Evolutionary conservation across 2,888 invertebrate species (phyloP).

Genomic region (Hydrotaea cyrtoneurina): DNA sequence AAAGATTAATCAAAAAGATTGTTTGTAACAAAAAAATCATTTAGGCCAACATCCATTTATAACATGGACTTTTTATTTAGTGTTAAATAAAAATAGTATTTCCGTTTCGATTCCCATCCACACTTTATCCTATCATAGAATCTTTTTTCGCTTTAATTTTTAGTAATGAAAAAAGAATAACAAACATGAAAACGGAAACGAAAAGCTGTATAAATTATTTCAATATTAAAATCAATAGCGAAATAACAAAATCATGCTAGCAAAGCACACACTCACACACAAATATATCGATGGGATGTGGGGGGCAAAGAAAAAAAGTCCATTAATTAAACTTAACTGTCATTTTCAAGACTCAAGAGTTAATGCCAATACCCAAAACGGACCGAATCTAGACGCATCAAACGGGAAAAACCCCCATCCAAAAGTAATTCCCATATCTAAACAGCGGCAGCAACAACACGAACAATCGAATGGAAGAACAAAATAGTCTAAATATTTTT

Average conservation of each 20-base stretch:
- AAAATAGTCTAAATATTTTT: constrained; percentile 11
- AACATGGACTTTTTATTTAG: constrained; percentile 5
- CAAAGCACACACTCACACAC: too few relatives aligned
- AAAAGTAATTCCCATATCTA: constrained; percentile 16
- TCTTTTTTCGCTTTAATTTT: background rate
- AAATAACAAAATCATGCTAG: constrained; percentile 21
- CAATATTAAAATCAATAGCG: constrained; percentile 23
- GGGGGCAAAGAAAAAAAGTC: constrained; percentile 27
- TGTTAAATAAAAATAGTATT: constrained; percentile 8
- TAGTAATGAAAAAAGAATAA: background rate
- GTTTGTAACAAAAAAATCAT: background rate
- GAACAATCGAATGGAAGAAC: background rate
- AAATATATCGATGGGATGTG: background rate
- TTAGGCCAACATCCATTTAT: background rate
- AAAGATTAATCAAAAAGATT: too few relatives aligned
- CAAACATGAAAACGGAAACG: background rate
- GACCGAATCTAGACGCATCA: background rate
- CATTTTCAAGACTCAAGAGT: constrained; percentile 54
- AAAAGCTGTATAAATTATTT: background rate
- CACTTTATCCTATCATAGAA: background rate
- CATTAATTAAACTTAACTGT: constrained; percentile 59
- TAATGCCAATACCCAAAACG: constrained; percentile 42
- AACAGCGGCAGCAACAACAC: background rate
- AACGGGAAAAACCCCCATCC: background rate
- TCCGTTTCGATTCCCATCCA: background rate